Conservation (phyloP, 2,113 vertebrate species). For the Syngnathus scovelli region DNA sequence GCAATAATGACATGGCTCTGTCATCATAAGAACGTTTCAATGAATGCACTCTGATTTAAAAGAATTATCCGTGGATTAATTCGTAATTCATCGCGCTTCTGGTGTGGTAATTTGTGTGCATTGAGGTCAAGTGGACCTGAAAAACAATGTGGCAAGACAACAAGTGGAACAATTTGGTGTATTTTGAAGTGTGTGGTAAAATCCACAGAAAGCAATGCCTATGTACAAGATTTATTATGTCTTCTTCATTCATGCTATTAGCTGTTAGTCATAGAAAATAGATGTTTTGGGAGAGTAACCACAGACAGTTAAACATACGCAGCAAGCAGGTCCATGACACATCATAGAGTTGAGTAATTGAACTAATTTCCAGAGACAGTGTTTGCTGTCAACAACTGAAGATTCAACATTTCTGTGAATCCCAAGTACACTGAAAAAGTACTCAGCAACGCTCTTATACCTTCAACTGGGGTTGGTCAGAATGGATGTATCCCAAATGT, state of each 20-base stretch:
- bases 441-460: background rate
- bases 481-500: background rate
- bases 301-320: constrained; percentile 6
- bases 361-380: constrained; percentile 3
- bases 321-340: constrained; percentile 5
- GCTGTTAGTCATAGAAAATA: constrained; percentile 12
- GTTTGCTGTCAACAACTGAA: constrained; percentile 8
- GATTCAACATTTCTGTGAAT: background rate
- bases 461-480: background rate
- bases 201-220: constrained; percentile 2
- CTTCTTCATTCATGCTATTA: constrained; percentile 6
- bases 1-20: background rate
- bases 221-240: background rate
- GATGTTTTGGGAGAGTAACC: constrained; percentile 10
- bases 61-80: background rate
- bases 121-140: too few species aligned
- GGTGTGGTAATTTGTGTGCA: background rate
- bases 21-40: background rate
- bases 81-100: background rate
- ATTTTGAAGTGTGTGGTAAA: constrained; percentile 1
- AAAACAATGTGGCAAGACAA: background rate
- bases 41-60: background rate
- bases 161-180: constrained; percentile 8
- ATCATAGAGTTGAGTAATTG: constrained; percentile 4
- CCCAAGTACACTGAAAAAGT: background rate